Evolutionary conservation across 2,797 vertebrate genomes (phyloP), one percentile per base, ranked within the genome.

Genomic region (Sebastes umbrosus): DNA sequence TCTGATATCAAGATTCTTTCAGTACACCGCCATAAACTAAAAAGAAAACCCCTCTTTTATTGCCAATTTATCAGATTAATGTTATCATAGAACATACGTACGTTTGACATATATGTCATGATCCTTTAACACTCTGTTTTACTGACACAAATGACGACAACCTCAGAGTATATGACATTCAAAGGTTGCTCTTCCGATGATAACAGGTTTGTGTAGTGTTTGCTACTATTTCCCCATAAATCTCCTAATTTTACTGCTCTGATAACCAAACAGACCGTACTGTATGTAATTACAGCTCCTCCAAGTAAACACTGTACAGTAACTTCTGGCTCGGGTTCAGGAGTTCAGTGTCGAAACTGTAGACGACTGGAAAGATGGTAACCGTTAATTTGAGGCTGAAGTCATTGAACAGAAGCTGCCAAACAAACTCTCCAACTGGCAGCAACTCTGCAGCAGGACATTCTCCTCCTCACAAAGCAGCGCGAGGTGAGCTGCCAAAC

Each of bases 321-420:
- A 50, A 57, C 24, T 54, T 46, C 52, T 87, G 82, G 85, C 67
- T 73, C 16, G 0, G 24, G 46, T 77, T 75, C 58, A 80, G 54
- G 32, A 80, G 71, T 83, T 80, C 73, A 74, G 71, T 6, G 18
- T 66, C 18, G 75, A 77, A 79, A 69, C 82, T 63, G 77, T 3
- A 22, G 73, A 71, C 4, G 20, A 59, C 58, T 83, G 74, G 34
- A 79, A 79, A 82, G 72, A 84, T 36, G 70, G n/a, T 65, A 69
- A 74, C 79, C 81, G 73, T 78, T 86, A 22, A 88, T 91, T 82
- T 89, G 73, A 91, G 75, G 77, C 76, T 85, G 77, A 87, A 87
- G 85, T 90, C 71, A 83, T 76, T 85, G 52, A 63, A 83, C 72
- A 32, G 69, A 20, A 58, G 78, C 76, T 87, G 88, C 86, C 84